Percentiles rank a stretch among this genome's conserved stretches.
Conservation (phyloP, 2,888 invertebrate species). For the Eumerus sabulonum region DNA sequence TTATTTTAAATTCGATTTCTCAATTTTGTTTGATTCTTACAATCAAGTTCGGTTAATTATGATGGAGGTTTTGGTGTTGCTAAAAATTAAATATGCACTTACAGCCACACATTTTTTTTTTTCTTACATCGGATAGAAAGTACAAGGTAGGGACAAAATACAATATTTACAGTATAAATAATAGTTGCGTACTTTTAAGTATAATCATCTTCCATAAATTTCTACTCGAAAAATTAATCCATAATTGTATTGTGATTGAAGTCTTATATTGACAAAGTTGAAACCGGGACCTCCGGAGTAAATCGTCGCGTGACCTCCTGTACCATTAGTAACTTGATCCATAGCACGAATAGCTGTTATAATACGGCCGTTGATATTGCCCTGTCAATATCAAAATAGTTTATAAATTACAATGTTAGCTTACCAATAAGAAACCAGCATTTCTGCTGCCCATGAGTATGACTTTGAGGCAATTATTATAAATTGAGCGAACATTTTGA, state of each 20-base stretch:
- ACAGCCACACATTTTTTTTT: background rate
- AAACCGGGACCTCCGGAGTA: conserved; percentile 77
- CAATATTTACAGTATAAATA: conserved; percentile 27
- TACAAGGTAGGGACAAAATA: too few species aligned
- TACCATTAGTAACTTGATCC: conserved; percentile 76
- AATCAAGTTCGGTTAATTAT: too few species aligned
- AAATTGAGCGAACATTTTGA: too few species aligned
- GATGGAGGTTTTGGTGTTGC: too few species aligned
- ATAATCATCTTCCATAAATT: conserved; percentile 73
- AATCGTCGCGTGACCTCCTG: conserved; percentile 76
- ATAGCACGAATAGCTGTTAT: conserved; percentile 76
- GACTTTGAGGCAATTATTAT: too few species aligned
- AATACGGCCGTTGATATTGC: conserved; percentile 70
- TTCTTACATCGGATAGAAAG: conserved; percentile 2
- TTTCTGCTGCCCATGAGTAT: too few species aligned
- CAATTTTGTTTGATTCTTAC: too few species aligned
- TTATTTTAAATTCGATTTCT: too few species aligned
- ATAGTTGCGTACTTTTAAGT: background rate
- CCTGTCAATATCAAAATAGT: conserved; percentile 32
- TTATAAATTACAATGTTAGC: background rate
- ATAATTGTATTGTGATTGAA: conserved; percentile 76
- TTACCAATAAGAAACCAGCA: too few species aligned
- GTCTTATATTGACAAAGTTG: conserved; percentile 75
- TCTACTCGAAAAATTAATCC: conserved; percentile 73
- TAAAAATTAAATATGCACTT: too few species aligned